These are phyloP conservation scores for Delichon dasypus DNA, from an alignment of 2,797 vertebrate genomes.

Conservation along the genomic window DNA sequence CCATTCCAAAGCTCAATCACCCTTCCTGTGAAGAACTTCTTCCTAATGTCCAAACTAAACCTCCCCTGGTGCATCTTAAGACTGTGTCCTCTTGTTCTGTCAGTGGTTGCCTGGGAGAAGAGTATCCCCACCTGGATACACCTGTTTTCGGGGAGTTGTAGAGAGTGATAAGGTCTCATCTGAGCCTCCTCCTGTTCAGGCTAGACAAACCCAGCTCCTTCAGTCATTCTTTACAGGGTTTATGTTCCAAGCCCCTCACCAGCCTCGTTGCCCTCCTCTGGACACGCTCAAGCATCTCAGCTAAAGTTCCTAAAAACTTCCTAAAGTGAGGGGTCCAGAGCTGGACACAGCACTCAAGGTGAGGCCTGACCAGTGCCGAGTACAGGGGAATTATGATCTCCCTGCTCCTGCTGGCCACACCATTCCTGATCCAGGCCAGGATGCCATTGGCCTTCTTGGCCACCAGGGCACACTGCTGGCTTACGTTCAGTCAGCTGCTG, in stretches of 20 bases:
- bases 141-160: accelerated
- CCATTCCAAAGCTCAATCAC: not conserved
- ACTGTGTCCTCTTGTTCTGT: not conserved
- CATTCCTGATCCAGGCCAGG: not conserved
- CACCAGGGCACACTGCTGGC: not conserved
- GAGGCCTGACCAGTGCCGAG: accelerated
- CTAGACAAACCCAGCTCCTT: not conserved
- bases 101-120: not conserved
- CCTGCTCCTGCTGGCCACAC: not conserved
- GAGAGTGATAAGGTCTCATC: accelerated
- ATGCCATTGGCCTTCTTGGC: not conserved
- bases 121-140: not conserved
- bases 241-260: not conserved
- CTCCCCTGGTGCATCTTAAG: not conserved
- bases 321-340: not conserved
- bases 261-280: not conserved
- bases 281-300: accelerated
- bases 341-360: too few species aligned
- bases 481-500: accelerated
- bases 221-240: accelerated
- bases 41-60: not conserved
- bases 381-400: not conserved
- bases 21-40: not conserved
- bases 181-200: accelerated
- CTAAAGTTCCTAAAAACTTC: too few species aligned